phyloP scores from a whole-genome alignment of 2,113 vertebrate species.

The Calyptommatus sinebrachiatus region DNA sequence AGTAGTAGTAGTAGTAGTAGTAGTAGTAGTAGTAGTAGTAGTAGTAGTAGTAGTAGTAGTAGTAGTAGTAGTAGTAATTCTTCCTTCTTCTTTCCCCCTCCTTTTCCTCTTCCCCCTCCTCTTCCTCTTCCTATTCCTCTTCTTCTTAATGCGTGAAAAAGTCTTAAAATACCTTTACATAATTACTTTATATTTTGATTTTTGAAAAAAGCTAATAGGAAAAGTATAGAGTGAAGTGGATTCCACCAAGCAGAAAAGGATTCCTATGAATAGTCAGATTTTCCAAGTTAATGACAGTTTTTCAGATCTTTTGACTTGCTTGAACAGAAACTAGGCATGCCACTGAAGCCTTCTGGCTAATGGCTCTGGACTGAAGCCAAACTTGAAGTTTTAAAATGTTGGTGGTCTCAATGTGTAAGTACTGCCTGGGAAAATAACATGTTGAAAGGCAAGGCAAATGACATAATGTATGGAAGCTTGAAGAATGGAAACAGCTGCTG shows the following conservation, averaged over 20 bases:
- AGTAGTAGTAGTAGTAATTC: too few species aligned
- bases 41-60: too few species aligned
- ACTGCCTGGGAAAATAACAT: slow-evolving; percentile 2
- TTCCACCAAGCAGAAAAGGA: neutral
- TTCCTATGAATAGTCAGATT: neutral
- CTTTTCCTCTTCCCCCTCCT: too few species aligned
- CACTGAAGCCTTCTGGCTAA: slow-evolving; percentile 37
- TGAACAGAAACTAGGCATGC: slow-evolving; percentile 46
- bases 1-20: too few species aligned
- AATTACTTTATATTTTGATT: neutral
- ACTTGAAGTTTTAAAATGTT: slow-evolving; percentile 42
- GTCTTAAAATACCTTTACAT: neutral
- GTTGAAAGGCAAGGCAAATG: slow-evolving; percentile 43
- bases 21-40: too few species aligned
- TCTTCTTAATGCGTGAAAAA: neutral
- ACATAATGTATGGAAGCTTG: slow-evolving; percentile 37
- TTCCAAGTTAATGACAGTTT: neutral
- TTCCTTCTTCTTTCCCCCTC: too few species aligned
- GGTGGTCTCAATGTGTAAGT: slow-evolving; percentile 50
- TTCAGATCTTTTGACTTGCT: slow-evolving; percentile 29
- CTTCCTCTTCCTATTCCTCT: too few species aligned
- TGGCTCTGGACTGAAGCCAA: slow-evolving; percentile 19
- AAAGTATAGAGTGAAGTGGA: neutral
- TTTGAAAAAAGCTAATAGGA: neutral
- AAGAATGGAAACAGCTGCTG: slow-evolving; percentile 26